A percentile compares a stretch with the other conserved stretches of the same genome.
These are phyloP conservation scores for Listronotus oregonensis DNA, from an alignment of 1,140 invertebrate species.

Conservation along the genomic window DNA sequence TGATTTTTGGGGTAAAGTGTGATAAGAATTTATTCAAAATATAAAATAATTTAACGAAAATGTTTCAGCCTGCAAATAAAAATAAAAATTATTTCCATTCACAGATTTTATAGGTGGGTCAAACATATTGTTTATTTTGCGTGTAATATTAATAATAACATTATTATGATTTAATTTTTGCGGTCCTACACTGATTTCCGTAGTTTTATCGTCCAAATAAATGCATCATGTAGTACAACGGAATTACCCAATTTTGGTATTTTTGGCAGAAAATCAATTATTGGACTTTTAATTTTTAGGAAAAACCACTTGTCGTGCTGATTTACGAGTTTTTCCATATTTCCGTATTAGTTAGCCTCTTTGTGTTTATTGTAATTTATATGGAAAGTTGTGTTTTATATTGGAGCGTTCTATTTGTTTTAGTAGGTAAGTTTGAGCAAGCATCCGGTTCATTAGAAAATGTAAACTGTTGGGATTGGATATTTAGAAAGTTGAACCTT, in stretches of 20 bases:
- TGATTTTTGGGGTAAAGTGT: too few relatives aligned
- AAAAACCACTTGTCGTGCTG: slow-evolving; percentile 8
- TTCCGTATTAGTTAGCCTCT: slow-evolving; percentile 14
- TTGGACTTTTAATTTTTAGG: slow-evolving; percentile 4
- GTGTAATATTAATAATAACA: too few relatives aligned
- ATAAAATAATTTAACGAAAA: too few relatives aligned
- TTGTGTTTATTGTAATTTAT: slow-evolving; percentile 19
- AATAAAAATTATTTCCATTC: too few relatives aligned
- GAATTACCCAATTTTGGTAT: neutral
- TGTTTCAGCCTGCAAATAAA: too few relatives aligned
- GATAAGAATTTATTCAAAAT: too few relatives aligned
- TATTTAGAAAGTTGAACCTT: neutral
- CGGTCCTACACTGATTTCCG: too few relatives aligned
- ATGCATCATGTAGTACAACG: slow-evolving; percentile 1
- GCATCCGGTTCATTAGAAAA: neutral
- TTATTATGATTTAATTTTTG: too few relatives aligned
- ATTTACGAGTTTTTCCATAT: slow-evolving; percentile 23
- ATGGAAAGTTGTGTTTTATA: neutral
- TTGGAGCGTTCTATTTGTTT: slow-evolving; percentile 10
- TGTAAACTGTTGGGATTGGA: neutral
- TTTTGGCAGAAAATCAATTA: too few relatives aligned
- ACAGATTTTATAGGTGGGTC: too few relatives aligned
- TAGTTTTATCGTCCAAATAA: too few relatives aligned
- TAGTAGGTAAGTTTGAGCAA: slow-evolving; percentile 3
- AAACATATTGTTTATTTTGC: too few relatives aligned